These are phyloP conservation scores for Poeciliopsis turneri DNA, from an alignment of 2,797 vertebrate genomes.

Conservation along the genomic window DNA sequence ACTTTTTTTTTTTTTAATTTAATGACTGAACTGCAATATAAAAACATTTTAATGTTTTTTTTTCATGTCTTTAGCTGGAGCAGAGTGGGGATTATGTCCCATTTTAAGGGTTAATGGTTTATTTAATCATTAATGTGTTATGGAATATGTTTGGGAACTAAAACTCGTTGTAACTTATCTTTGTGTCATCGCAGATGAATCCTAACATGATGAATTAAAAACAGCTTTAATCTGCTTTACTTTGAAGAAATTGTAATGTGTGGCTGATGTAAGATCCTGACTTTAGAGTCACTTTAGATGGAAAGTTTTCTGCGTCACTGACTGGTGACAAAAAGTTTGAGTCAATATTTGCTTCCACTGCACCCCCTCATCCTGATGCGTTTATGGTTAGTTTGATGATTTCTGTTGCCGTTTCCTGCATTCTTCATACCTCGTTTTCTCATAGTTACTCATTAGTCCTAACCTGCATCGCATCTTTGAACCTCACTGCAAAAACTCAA, in stretches of 20 bases:
- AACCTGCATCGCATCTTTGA: slow-evolving; percentile 24
- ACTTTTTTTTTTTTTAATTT: neutral
- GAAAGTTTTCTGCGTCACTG: slow-evolving; percentile 3
- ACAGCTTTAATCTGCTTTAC: neutral
- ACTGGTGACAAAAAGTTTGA: neutral
- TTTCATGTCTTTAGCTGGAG: neutral
- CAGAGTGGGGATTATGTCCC: neutral
- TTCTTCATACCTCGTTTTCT: slow-evolving; percentile 1
- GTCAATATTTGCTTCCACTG: slow-evolving; percentile 9
- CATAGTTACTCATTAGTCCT: slow-evolving; percentile 12
- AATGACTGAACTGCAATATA: neutral
- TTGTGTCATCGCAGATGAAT: neutral
- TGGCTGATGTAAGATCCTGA: neutral
- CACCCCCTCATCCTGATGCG: neutral
- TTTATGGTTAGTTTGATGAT: neutral
- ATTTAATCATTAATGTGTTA: neutral
- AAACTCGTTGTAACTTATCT: neutral
- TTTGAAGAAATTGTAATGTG: neutral
- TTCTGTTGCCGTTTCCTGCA: neutral
- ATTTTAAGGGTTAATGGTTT: neutral
- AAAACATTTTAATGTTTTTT: neutral
- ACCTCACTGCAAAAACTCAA: too few relatives aligned
- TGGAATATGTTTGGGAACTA: neutral
- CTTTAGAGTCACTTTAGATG: slow-evolving; percentile 17
- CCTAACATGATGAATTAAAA: neutral